Evolutionary conservation across 64 coral and sea anemone genomes (phyloP).

Genomic region (Cladopsammia gracilis): DNA sequence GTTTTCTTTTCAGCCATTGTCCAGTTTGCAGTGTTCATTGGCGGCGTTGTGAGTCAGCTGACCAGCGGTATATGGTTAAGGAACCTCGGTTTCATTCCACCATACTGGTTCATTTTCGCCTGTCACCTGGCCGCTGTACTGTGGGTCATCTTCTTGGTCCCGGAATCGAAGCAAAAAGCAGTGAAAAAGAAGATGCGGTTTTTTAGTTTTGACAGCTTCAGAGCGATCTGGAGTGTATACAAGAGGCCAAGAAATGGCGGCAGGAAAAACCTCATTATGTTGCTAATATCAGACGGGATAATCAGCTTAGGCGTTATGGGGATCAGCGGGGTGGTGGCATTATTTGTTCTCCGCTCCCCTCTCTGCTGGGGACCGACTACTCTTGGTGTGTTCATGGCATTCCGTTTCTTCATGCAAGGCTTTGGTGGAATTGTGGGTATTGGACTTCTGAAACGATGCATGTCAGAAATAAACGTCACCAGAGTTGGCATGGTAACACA

Average conservation of each 20-base stretch:
- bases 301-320: conserved; percentile 84
- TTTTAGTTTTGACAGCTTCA: conserved; percentile 86
- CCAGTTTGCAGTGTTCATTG: conserved; percentile 86
- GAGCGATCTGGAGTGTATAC: conserved; percentile 79
- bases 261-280: conserved; percentile 68
- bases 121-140: conserved; percentile 68
- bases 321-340: conserved; percentile 73
- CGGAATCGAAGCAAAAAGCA: conserved; percentile 64
- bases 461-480: conserved; percentile 57
- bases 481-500: conserved; percentile 87
- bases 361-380: conserved; percentile 89
- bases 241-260: conserved; percentile 70
- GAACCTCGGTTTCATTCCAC: conserved; percentile 81
- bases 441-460: conserved; percentile 65
- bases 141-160: conserved; percentile 83
- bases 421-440: conserved; percentile 86
- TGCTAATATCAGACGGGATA: conserved; percentile 74
- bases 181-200: conserved; percentile 49
- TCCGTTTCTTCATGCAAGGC: conserved; percentile 89
- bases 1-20: conserved; percentile 68
- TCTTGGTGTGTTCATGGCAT: conserved; percentile 85
- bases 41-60: conserved; percentile 89
- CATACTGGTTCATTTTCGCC: conserved; percentile 95
- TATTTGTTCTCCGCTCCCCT: conserved; percentile 86
- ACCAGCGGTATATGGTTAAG: conserved; percentile 88